Evolutionary conservation across 2,797 vertebrate species (phyloP).

Genomic region (Acanthiza pusilla): DNA sequence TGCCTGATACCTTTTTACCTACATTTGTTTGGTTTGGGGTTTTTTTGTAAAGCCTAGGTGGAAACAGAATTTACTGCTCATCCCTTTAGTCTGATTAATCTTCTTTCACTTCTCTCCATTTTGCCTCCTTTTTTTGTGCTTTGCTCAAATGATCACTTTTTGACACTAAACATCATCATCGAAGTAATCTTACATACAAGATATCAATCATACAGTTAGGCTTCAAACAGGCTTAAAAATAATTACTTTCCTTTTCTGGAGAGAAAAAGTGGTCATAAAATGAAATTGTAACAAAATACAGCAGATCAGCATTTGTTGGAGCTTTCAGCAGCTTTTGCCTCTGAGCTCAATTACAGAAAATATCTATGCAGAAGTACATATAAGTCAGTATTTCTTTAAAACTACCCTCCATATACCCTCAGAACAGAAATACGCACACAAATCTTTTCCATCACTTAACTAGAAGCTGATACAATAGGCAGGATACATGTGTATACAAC

Average conservation of each 20-base stretch:
- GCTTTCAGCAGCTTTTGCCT: background rate
- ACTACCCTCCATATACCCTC: background rate
- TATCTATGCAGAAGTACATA: background rate
- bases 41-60: background rate
- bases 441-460: background rate
- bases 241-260: background rate
- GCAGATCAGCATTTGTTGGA: background rate
- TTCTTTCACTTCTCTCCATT: background rate
- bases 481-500: background rate
- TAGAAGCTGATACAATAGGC: background rate
- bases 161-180: background rate
- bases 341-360: background rate
- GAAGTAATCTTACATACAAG: background rate
- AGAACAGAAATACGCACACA: background rate
- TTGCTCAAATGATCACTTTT: background rate
- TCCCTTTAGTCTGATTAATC: background rate
- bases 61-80: background rate
- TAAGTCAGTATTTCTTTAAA: background rate
- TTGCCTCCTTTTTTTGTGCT: background rate
- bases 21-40: background rate
- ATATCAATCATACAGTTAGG: background rate
- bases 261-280: background rate
- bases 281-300: background rate
- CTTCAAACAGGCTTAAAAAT: background rate
- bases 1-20: background rate